Evolutionary conservation across 1,140 invertebrate species (phyloP), one percentile per base, ranked within the genome.

Genomic region (Leptinotarsa undecemlineata): DNA sequence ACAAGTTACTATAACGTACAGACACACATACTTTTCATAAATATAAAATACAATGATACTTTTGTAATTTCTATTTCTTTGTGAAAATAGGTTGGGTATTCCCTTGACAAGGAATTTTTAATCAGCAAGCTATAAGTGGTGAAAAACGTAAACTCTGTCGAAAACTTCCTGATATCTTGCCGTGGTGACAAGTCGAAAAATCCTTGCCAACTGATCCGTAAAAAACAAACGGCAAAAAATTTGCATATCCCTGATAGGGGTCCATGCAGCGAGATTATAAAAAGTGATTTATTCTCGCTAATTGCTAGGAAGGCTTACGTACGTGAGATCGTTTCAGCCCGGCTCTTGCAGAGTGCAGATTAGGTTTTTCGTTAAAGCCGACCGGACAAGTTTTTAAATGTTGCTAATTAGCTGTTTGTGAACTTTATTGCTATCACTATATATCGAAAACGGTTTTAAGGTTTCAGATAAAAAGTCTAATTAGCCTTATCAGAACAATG

Each of bases 211-310:
- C 51, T 19, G 33, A 15, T 57, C 51, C 51, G 15, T 15, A 15
- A 57, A 57, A 15, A 57, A 57, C 51, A 57, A 57, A 57, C 6
- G 51, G 51, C 51, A 57, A 57, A 57, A 68, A 47, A 68, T 68
- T 68, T 42, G 42, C 67, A 68, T 68, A 68, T 68, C 66, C 47
- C 62, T 60, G 63, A 73, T 63, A 48, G 14, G 67, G 63, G 62
- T 42, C 72, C 63, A 51, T 63, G 63, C 63, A 48, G 4, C n/a
- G 63, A 67, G 67, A 68, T 74, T 74, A 74, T 74, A 74, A 74
- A 70, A 74, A 70, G 73, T 74, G 73, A 74, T 74, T 74, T 74
- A 74, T 74, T 33, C 63, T 74, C 73, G 73, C 66, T 74, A 74
- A 74, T 74, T 74, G 67, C 67, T 60, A 61, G 42, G 57, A 61